Conservation (phyloP, 2,888 invertebrate genomes). For the Heliconius cydno region DNA sequence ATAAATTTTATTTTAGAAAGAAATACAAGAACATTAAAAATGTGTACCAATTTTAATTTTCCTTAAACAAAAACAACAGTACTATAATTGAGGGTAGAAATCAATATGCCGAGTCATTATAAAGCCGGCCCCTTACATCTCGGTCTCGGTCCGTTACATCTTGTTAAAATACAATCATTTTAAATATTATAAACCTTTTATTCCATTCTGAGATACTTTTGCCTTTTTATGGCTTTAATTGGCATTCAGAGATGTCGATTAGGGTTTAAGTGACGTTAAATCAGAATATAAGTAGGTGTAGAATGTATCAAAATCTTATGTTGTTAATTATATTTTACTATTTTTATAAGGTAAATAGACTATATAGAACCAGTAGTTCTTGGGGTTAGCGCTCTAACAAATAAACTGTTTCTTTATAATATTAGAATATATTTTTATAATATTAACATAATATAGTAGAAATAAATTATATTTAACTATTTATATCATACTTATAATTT, state of each 20-base stretch:
- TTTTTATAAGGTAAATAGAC: too few species aligned
- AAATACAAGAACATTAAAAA: not conserved
- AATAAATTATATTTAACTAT: too few species aligned
- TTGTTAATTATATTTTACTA: too few species aligned
- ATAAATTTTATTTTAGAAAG: not conserved
- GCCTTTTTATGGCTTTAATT: not conserved
- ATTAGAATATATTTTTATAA: too few species aligned
- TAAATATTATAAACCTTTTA: not conserved
- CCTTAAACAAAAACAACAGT: not conserved
- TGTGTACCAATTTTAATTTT: not conserved
- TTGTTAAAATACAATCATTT: conserved; percentile 34
- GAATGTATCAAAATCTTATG: too few species aligned
- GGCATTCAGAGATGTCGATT: not conserved
- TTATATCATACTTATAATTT: not conserved
- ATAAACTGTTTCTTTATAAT: too few species aligned
- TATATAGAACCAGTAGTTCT: too few species aligned
- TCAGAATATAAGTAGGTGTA: not conserved
- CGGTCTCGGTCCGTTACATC: conserved; percentile 39
- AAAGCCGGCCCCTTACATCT: conserved; percentile 22
- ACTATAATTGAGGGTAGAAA: not conserved
- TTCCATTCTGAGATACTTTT: not conserved
- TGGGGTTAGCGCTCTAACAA: too few species aligned
- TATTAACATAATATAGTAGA: too few species aligned
- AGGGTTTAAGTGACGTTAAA: not conserved
- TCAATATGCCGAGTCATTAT: conserved; percentile 35